A percentile compares a stretch with the other conserved stretches of the same genome.
Evolutionary conservation across 2,113 vertebrate genomes (phyloP).

Genomic region (Phrynosoma platyrhinos): DNA sequence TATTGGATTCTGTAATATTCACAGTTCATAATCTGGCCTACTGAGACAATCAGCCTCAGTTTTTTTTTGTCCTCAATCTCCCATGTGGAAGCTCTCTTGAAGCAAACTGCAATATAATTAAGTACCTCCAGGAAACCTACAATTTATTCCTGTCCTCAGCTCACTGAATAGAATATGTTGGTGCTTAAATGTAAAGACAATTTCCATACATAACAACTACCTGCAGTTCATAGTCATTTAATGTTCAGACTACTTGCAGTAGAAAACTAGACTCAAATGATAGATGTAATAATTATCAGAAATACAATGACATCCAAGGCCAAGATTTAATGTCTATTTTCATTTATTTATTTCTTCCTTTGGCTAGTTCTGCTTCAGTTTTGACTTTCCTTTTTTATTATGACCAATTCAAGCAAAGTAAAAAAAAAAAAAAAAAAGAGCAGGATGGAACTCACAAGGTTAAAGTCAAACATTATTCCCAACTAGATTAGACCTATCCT

Average conservation of each 20-base stretch:
- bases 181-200: neutral
- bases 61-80: neutral
- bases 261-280: neutral
- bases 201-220: neutral
- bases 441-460: neutral
- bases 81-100: slow-evolving; percentile 1
- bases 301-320: neutral
- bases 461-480: neutral
- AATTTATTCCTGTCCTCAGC: neutral
- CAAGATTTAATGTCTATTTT: neutral
- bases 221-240: neutral
- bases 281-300: neutral
- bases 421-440: too few relatives aligned
- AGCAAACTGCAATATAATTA: slow-evolving; percentile 14
- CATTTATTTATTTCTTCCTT: neutral
- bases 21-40: neutral
- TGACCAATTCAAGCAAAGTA: neutral
- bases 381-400: neutral
- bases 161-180: neutral
- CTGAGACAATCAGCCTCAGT: neutral
- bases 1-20: neutral
- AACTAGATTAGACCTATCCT: neutral
- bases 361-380: neutral
- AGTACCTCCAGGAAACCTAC: neutral
- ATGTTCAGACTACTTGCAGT: neutral